Evolutionary conservation across 2,113 vertebrate genomes (phyloP).

Genomic region (Monopterus albus): DNA sequence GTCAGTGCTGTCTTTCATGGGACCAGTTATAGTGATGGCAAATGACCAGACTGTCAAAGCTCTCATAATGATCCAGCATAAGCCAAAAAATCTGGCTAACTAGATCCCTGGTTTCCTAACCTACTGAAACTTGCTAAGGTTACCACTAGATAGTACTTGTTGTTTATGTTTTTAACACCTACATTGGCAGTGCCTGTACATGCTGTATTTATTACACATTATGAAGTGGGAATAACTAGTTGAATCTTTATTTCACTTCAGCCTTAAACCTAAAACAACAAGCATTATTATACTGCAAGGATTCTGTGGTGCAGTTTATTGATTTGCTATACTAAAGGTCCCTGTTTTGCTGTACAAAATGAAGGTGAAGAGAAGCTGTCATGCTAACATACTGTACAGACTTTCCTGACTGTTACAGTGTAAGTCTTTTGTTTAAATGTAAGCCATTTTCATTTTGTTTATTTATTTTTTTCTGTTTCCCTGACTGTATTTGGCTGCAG

Average conservation of each 20-base stretch:
- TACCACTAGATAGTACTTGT: too few relatives aligned
- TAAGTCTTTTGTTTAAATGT: conserved; percentile 70
- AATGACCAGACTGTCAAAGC: not conserved
- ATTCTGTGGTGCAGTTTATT: too few relatives aligned
- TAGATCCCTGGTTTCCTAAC: too few relatives aligned
- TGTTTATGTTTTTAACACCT: too few relatives aligned
- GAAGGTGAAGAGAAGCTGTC: conserved; percentile 41
- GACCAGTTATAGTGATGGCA: not conserved
- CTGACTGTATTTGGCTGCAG: conserved; percentile 73
- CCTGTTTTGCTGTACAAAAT: conserved; percentile 13
- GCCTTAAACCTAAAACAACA: not conserved
- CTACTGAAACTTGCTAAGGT: too few relatives aligned
- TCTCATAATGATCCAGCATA: too few relatives aligned
- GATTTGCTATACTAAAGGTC: too few relatives aligned
- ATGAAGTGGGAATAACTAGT: too few relatives aligned
- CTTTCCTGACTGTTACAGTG: conserved; percentile 69
- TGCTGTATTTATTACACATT: not conserved
- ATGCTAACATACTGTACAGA: conserved; percentile 60
- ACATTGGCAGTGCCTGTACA: too few relatives aligned
- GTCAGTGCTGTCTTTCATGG: not conserved
- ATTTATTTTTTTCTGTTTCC: conserved; percentile 55
- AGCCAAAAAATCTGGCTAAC: too few relatives aligned
- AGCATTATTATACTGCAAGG: too few relatives aligned
- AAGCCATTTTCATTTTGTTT: conserved; percentile 69
- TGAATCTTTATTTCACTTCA: not conserved